Conservation (phyloP, 2,797 vertebrate genomes). For the Nyctalus aviator region DNA sequence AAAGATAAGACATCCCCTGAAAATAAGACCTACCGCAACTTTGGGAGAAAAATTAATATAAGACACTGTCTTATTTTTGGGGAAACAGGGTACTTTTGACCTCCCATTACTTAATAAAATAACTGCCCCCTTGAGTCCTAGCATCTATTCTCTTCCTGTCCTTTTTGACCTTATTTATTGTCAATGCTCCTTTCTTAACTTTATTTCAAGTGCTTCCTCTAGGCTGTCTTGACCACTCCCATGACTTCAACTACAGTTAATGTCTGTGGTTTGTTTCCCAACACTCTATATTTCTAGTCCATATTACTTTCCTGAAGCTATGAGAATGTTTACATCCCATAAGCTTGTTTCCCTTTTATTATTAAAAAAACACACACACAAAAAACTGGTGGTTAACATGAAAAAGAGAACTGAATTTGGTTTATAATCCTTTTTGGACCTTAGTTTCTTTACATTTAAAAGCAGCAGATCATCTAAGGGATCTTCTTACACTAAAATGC, state of each 20-base stretch:
- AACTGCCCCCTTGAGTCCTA: not conserved
- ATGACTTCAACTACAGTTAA: not conserved
- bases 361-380: not conserved
- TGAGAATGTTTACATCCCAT: not conserved
- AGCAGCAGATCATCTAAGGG: not conserved
- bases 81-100: not conserved
- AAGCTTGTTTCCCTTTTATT: not conserved
- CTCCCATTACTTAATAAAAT: not conserved
- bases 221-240: not conserved
- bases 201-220: not conserved
- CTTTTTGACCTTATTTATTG: not conserved
- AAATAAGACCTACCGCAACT: too few species aligned
- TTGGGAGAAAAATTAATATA: too few species aligned
- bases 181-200: not conserved
- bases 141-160: not conserved
- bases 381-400: not conserved
- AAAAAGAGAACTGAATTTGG: not conserved
- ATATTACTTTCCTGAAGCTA: not conserved
- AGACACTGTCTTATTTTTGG: too few species aligned
- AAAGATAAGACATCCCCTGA: too few species aligned
- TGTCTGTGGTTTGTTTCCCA: not conserved
- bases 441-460: slow-evolving; percentile 47
- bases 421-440: not conserved
- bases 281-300: not conserved
- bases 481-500: slow-evolving; percentile 10